Conservation (phyloP, 2,888 invertebrate genomes). For the Lepidocyrtinus sp. region DNA sequence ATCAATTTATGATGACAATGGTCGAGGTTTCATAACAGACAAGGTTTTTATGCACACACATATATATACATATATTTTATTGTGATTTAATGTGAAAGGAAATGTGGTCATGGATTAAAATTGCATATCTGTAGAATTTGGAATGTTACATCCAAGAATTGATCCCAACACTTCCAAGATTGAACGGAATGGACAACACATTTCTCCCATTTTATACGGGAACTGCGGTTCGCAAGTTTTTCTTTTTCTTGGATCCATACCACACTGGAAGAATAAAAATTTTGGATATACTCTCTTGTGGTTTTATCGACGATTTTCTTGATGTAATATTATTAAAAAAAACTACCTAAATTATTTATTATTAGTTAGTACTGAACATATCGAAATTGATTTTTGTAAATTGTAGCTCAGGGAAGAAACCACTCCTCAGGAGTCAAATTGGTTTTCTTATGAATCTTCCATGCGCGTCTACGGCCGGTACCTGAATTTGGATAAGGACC, state of each 20-base stretch:
- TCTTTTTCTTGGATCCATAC: constrained; percentile 94
- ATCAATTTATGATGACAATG: constrained; percentile 92
- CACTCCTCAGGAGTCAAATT: constrained; percentile 87
- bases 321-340: constrained; percentile 76
- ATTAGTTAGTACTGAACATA: background rate
- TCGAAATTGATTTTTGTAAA: background rate
- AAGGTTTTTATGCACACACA: constrained; percentile 75
- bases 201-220: constrained; percentile 97
- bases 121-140: constrained; percentile 80
- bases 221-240: constrained; percentile 94
- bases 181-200: constrained; percentile 91
- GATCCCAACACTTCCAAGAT: constrained; percentile 91
- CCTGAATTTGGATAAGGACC: constrained; percentile 92
- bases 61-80: no score
- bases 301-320: constrained; percentile 91
- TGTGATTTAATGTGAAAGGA: background rate
- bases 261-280: constrained; percentile 91
- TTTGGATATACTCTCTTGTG: constrained; percentile 91
- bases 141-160: constrained; percentile 96
- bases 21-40: constrained; percentile 91
- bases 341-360: background rate
- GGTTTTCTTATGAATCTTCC: constrained; percentile 93
- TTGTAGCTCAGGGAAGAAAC: constrained; percentile 84
- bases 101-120: background rate
- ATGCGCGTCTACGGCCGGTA: constrained; percentile 94